Conservation (phyloP, 2,797 vertebrate genomes). For the Synaphobranchus kaupii region DNA sequence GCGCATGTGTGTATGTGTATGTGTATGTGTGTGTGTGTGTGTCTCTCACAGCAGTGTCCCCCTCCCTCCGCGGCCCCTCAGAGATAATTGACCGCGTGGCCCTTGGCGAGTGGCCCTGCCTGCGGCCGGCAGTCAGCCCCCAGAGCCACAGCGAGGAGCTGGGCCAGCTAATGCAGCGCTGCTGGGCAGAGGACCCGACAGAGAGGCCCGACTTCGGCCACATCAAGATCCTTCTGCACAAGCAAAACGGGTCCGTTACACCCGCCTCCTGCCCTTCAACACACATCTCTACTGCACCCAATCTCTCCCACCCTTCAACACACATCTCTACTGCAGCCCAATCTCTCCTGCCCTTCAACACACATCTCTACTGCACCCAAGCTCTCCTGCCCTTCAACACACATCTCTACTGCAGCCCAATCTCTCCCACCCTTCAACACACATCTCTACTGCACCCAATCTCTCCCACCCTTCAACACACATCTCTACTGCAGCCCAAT, state of each 20-base stretch:
- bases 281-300: no score
- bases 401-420: no score
- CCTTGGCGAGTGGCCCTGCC: conserved; percentile 81
- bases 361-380: no score
- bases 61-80: neutral
- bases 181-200: conserved; percentile 88
- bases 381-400: no score
- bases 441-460: no score
- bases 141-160: conserved; percentile 84
- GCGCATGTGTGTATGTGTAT: neutral
- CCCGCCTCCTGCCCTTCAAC: neutral
- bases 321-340: no score
- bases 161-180: conserved; percentile 88
- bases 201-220: conserved; percentile 92
- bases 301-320: no score
- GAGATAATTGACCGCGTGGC: conserved; percentile 81
- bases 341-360: no score
- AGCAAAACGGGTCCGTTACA: conserved; percentile 82
- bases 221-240: conserved; percentile 82
- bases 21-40: neutral
- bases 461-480: no score
- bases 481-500: no score
- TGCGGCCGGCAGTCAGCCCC: conserved; percentile 77
- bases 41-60: neutral
- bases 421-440: no score